Conservation (phyloP, 2,797 vertebrate species). For the Prunella strophiata region DNA sequence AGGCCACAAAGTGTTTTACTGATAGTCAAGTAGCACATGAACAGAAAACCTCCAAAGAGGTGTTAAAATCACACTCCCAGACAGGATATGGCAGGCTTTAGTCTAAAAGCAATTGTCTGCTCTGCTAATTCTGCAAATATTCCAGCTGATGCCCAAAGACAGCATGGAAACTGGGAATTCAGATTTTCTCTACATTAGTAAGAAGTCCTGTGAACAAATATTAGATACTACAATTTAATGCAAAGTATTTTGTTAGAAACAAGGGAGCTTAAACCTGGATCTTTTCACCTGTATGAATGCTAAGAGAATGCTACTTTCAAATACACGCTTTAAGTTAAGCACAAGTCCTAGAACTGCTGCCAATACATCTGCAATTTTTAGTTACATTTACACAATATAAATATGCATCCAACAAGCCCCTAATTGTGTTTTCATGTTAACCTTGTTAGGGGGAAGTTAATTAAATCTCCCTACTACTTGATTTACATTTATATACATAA, state of each 20-base stretch:
- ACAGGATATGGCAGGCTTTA: not conserved
- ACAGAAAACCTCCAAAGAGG: not conserved
- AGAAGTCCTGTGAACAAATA: not conserved
- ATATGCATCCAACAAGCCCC: not conserved
- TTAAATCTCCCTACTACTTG: not conserved
- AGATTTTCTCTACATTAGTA: not conserved
- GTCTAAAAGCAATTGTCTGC: not conserved
- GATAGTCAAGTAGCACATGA: accelerated
- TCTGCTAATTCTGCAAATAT: not conserved
- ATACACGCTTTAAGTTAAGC: not conserved
- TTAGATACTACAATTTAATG: not conserved
- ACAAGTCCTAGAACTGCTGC: not conserved
- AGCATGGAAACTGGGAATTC: not conserved
- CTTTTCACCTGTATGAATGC: not conserved
- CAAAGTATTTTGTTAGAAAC: not conserved
- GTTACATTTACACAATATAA: not conserved
- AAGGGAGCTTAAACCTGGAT: not conserved
- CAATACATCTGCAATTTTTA: not conserved
- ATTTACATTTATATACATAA: not conserved
- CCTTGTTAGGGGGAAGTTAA: not conserved
- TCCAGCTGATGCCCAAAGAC: not conserved
- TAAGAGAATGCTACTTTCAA: not conserved
- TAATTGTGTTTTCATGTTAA: not conserved
- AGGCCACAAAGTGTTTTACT: not conserved
- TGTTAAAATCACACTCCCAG: not conserved